A percentile compares a stretch with the other conserved stretches of the same genome.
These are phyloP conservation scores for Bucorvus abyssinicus DNA, from an alignment of 2,797 vertebrate species.

Conservation along the genomic window DNA sequence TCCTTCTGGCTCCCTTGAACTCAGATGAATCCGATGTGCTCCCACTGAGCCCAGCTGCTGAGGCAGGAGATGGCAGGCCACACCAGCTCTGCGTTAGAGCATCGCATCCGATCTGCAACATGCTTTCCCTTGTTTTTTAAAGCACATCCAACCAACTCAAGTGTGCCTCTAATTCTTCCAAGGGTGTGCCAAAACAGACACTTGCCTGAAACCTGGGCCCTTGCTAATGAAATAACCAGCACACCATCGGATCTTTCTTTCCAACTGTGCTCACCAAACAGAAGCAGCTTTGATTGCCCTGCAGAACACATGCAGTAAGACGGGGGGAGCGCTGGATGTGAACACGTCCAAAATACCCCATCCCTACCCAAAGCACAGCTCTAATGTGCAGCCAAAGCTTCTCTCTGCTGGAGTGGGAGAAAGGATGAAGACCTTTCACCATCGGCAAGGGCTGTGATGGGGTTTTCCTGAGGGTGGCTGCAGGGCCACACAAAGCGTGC, in stretches of 20 bases:
- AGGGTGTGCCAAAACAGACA: conserved; percentile 36
- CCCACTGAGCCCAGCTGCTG: conserved; percentile 57
- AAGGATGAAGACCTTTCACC: neutral
- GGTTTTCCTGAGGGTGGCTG: conserved; percentile 28
- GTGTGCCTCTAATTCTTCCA: neutral
- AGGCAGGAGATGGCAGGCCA: neutral
- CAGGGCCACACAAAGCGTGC: conserved; percentile 12
- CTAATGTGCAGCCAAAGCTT: neutral
- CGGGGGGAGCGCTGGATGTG: neutral
- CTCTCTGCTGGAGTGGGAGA: conserved; percentile 32
- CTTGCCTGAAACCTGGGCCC: conserved; percentile 42
- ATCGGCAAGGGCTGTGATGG: conserved; percentile 17
- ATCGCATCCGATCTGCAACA: neutral
- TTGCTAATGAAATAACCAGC: conserved; percentile 31
- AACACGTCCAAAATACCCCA: neutral
- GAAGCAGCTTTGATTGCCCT: conserved; percentile 25
- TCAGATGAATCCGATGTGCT: neutral
- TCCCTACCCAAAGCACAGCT: conserved; percentile 10
- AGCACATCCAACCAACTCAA: neutral
- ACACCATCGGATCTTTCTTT: neutral
- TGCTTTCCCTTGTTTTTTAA: neutral
- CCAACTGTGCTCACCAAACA: conserved; percentile 24
- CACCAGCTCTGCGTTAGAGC: neutral
- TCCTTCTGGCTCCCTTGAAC: neutral
- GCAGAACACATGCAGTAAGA: neutral